These are phyloP conservation scores for Bimastos eiseni DNA, from an alignment of 2,888 invertebrate genomes.

Conservation along the genomic window DNA sequence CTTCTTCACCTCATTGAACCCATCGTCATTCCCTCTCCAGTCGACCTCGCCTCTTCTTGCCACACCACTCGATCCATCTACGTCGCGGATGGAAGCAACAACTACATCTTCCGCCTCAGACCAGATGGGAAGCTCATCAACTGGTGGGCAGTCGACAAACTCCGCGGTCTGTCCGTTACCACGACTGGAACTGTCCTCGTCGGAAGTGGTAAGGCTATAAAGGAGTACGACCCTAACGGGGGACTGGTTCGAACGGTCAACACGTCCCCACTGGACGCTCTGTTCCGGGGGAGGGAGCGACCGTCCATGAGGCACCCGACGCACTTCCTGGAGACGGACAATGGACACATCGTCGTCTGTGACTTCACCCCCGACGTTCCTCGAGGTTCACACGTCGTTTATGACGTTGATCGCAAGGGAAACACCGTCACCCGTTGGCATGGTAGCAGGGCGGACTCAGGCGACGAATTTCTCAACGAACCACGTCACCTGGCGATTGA, in stretches of 20 bases:
- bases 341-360: not conserved
- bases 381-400: not conserved
- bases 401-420: not conserved
- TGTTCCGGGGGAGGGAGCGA: not conserved
- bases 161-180: conserved; percentile 1
- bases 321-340: not conserved
- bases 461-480: conserved; percentile 1
- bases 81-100: not conserved
- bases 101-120: not conserved
- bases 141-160: not conserved
- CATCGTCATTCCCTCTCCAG: not conserved
- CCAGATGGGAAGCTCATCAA: not conserved
- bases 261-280: not conserved
- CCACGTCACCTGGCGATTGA: conserved; percentile 15
- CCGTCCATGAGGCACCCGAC: not conserved
- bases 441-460: not conserved
- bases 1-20: not conserved
- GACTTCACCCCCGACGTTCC: not conserved
- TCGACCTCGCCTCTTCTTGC: not conserved
- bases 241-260: not conserved
- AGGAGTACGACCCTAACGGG: not conserved
- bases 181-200: not conserved
- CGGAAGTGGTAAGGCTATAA: not conserved
- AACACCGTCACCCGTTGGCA: not conserved
- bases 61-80: not conserved